phyloP scores from a whole-genome alignment of 2,797 vertebrate species.

The Cygnus olor region DNA sequence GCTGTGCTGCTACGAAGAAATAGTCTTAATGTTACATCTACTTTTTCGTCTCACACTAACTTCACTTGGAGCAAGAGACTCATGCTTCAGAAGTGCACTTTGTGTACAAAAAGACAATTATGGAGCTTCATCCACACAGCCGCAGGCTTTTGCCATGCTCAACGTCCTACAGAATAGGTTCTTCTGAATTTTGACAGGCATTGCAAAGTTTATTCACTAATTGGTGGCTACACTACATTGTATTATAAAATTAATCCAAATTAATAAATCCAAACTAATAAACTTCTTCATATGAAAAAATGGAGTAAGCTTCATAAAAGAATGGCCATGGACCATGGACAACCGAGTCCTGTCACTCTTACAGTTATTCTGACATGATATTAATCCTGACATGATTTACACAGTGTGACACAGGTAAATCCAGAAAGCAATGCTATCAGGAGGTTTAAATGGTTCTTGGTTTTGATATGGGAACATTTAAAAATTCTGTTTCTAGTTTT shows the following conservation, averaged over 20 bases:
- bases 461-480: not conserved
- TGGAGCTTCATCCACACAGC: not conserved
- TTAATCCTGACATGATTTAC: not conserved
- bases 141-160: not conserved
- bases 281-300: not conserved
- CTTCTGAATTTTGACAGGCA: not conserved
- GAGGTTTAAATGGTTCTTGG: not conserved
- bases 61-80: not conserved
- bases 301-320: not conserved
- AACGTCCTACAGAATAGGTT: not conserved
- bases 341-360: not conserved
- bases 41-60: not conserved
- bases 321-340: not conserved
- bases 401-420: not conserved
- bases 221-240: not conserved
- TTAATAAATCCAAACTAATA: constrained; percentile 10
- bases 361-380: not conserved
- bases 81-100: not conserved
- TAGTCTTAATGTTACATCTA: not conserved
- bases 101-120: not conserved
- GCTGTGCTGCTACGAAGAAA: not conserved
- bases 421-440: not conserved
- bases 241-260: not conserved
- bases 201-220: not conserved
- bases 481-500: not conserved